phyloP scores from a whole-genome alignment of 2,113 vertebrate genomes.

The Kryptolebias marmoratus region DNA sequence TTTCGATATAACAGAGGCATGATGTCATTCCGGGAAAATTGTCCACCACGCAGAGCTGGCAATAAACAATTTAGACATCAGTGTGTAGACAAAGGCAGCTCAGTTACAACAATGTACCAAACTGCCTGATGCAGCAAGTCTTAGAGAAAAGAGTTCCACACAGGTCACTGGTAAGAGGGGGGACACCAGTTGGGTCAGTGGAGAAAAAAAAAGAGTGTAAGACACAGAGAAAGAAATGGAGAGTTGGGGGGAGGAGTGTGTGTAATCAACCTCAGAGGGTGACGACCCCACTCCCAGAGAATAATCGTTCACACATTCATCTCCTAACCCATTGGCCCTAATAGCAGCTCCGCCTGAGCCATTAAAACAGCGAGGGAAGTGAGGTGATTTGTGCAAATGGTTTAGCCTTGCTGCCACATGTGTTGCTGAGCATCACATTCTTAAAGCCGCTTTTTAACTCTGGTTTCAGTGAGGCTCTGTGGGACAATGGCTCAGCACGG shows the following conservation, averaged over 20 bases:
- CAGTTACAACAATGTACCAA: slow-evolving; percentile 5
- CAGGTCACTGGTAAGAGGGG: slow-evolving; percentile 24
- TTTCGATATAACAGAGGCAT: slow-evolving; percentile 25
- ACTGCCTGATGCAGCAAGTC: slow-evolving; percentile 14
- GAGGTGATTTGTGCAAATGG: slow-evolving; percentile 71
- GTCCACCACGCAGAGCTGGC: slow-evolving; percentile 17
- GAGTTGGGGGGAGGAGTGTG: neutral
- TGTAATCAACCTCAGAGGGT: slow-evolving; percentile 51
- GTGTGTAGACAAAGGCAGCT: slow-evolving; percentile 4
- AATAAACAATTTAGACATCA: slow-evolving; percentile 27
- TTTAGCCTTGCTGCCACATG: slow-evolving; percentile 52
- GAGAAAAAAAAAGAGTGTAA: slow-evolving; percentile 8
- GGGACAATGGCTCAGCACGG: slow-evolving; percentile 62
- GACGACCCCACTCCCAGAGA: slow-evolving; percentile 68
- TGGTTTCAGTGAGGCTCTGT: slow-evolving; percentile 33
- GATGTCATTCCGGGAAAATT: slow-evolving; percentile 13
- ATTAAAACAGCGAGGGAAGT: slow-evolving; percentile 61
- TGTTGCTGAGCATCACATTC: slow-evolving; percentile 22
- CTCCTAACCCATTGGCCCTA: slow-evolving; percentile 70
- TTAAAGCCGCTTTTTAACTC: slow-evolving; percentile 61
- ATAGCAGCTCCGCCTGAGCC: slow-evolving; percentile 67
- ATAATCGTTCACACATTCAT: slow-evolving; percentile 78
- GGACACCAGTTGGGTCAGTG: slow-evolving; percentile 13
- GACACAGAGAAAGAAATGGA: slow-evolving; percentile 6
- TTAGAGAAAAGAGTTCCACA: slow-evolving; percentile 5